Percentiles rank a stretch among this genome's conserved stretches.
Conservation (phyloP, 2,113 vertebrate species). For the Cyanocitta stelleri region DNA sequence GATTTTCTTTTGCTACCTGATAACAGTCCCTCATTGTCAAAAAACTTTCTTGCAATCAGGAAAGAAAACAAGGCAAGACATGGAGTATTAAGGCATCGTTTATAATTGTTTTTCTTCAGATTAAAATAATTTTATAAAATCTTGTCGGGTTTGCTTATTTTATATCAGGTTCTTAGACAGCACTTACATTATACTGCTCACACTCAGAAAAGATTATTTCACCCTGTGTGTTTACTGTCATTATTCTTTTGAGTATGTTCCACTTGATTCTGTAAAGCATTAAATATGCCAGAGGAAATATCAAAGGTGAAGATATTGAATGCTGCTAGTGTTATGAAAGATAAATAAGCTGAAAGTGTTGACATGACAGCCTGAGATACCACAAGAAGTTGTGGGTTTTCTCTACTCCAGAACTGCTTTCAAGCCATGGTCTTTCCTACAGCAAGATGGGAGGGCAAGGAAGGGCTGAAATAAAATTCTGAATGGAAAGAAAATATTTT, state of each 20-base stretch:
- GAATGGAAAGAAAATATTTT: neutral
- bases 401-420: neutral
- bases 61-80: neutral
- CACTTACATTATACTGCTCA: neutral
- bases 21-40: neutral
- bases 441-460: neutral
- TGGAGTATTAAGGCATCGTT: neutral
- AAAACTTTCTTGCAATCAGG: neutral
- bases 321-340: neutral
- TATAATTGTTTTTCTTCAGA: constrained; percentile 1
- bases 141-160: neutral
- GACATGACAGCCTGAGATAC: neutral
- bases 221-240: neutral
- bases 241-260: neutral
- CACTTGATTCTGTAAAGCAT: neutral
- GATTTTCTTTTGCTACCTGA: neutral
- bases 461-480: neutral
- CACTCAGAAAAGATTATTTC: neutral
- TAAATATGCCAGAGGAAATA: neutral
- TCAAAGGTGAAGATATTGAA: neutral
- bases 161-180: neutral
- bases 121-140: neutral
- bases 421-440: neutral
- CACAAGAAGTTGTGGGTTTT: neutral
- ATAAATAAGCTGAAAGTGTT: neutral